Evolutionary conservation across 2,113 vertebrate genomes (phyloP).

Genomic region (Numenius arquata): DNA sequence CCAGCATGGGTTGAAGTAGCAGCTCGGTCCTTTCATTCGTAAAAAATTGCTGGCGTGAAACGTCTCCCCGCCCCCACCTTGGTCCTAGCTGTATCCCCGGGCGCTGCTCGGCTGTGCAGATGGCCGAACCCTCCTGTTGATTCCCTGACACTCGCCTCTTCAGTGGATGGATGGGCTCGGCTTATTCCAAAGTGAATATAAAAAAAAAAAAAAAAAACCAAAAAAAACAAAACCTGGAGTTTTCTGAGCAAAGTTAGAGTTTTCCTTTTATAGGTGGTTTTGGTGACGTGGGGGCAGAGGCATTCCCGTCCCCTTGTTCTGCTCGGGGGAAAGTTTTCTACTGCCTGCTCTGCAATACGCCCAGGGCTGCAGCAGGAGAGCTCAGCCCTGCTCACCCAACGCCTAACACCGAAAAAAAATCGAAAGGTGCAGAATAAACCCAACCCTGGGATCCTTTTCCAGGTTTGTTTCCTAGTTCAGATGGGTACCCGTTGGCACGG

Average conservation of each 20-base stretch:
- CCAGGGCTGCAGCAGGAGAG: neutral
- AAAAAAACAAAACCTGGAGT: neutral
- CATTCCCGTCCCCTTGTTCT: neutral
- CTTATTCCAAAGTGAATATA: neutral
- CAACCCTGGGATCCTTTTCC: neutral
- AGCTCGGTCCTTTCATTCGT: neutral
- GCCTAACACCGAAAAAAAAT: neutral
- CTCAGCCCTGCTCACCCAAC: neutral
- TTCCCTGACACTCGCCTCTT: neutral
- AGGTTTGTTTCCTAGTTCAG: neutral
- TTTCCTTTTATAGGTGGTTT: neutral
- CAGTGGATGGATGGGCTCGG: neutral
- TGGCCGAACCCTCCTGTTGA: neutral
- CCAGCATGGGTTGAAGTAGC: neutral
- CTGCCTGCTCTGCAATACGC: neutral
- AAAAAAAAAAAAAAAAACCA: neutral
- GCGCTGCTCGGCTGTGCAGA: neutral
- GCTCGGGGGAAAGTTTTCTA: neutral
- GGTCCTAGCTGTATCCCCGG: neutral
- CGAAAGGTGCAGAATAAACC: neutral
- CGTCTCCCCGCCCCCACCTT: neutral
- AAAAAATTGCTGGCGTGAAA: slow-evolving; percentile 8
- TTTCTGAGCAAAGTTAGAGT: neutral
- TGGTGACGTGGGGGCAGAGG: neutral
- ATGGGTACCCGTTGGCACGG: too few species aligned